Conservation (phyloP, 2,113 vertebrate genomes). For the Felis chaus region DNA sequence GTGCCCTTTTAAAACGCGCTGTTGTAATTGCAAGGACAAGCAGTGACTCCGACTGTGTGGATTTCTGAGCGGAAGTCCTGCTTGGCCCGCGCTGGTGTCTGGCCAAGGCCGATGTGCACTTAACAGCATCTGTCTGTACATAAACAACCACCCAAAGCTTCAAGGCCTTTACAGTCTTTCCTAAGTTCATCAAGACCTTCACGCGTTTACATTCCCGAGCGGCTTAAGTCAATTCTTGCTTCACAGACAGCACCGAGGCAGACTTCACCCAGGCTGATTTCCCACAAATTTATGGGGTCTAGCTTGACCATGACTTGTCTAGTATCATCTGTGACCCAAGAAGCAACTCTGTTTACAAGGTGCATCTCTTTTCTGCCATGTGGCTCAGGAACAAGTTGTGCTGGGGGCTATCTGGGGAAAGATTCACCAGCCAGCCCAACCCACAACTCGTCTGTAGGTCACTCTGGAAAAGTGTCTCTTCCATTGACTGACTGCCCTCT, state of each 20-base stretch:
- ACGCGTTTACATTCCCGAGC: conserved; percentile 18
- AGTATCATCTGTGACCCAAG: neutral
- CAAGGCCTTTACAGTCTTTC: neutral
- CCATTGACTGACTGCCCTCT: neutral
- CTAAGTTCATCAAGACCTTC: neutral
- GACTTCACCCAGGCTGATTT: neutral
- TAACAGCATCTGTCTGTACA: neutral
- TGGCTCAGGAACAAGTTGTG: conserved; percentile 41
- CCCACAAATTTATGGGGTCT: conserved; percentile 14
- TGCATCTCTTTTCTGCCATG: conserved; percentile 6
- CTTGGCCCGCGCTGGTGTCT: neutral
- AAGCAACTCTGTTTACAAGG: conserved; percentile 34
- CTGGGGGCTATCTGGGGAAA: neutral
- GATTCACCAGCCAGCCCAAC: neutral
- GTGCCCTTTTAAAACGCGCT: neutral
- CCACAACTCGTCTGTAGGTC: neutral
- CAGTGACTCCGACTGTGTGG: neutral
- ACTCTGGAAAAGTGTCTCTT: conserved; percentile 21
- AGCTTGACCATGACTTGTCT: neutral
- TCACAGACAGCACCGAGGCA: conserved; percentile 9
- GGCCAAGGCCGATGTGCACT: neutral
- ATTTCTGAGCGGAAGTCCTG: neutral
- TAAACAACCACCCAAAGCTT: conserved; percentile 27
- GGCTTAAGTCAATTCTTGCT: conserved; percentile 21
- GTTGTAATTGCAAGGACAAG: neutral